These are phyloP conservation scores for Muraenolepis orangiensis DNA, from an alignment of 2,797 vertebrate genomes.

Conservation along the genomic window DNA sequence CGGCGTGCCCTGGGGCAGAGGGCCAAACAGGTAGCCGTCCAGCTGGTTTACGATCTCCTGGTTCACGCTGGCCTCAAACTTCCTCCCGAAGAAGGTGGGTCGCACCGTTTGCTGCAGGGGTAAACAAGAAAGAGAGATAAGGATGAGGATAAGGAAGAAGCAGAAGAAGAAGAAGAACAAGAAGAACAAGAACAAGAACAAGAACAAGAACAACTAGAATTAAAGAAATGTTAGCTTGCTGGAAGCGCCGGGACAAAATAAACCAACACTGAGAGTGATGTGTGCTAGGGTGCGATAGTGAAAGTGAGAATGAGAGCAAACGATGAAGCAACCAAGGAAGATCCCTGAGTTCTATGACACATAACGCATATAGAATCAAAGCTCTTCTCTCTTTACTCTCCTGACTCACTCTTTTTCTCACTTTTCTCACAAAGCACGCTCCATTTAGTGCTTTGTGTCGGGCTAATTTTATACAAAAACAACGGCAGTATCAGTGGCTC, in stretches of 20 bases:
- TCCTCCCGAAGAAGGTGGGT: constrained; percentile 96
- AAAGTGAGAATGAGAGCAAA: constrained; percentile 1
- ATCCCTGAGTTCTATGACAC: background rate
- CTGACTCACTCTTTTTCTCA: constrained; percentile 4
- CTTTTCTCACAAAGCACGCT: background rate
- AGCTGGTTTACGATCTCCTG: constrained; percentile 96
- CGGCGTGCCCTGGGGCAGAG: constrained; percentile 78
- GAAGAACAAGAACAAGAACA: constrained; percentile 19
- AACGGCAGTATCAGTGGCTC: too few species aligned
- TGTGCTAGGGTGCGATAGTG: constrained; percentile 12
- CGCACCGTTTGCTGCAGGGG: constrained; percentile 86
- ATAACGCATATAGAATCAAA: constrained; percentile 33
- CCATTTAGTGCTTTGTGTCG: background rate
- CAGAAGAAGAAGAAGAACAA: background rate
- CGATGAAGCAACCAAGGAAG: background rate
- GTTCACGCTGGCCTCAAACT: constrained; percentile 96
- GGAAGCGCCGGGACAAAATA: constrained; percentile 18
- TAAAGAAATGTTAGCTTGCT: constrained; percentile 31
- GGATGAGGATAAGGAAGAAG: background rate
- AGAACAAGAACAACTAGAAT: constrained; percentile 47
- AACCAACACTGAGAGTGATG: background rate
- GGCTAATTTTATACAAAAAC: too few species aligned
- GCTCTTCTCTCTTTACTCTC: background rate
- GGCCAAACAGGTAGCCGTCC: constrained; percentile 90
- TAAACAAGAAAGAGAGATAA: constrained; percentile 11